Evolutionary conservation across 1,140 invertebrate genomes (phyloP).

Genomic region (Charaxes varanes): DNA sequence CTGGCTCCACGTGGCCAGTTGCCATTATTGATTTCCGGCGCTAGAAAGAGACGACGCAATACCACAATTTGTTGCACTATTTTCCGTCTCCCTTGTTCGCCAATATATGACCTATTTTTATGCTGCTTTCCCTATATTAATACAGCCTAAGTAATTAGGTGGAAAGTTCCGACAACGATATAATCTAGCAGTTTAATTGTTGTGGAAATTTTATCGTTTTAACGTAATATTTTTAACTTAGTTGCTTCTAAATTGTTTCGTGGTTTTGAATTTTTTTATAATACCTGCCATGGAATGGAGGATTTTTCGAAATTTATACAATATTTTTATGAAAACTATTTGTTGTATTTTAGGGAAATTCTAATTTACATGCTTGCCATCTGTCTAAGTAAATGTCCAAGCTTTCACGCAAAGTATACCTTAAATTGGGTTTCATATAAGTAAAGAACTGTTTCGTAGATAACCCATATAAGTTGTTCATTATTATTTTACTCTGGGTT

Average conservation of each 20-base stretch:
- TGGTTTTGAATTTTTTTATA: no score
- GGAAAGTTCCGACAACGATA: slow-evolving; percentile 53
- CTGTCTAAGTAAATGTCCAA: no score
- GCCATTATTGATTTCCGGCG: slow-evolving; percentile 72
- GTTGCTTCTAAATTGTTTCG: slow-evolving; percentile 9
- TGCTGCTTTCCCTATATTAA: slow-evolving; percentile 70
- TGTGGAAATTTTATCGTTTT: slow-evolving; percentile 18
- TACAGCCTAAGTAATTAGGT: slow-evolving; percentile 69
- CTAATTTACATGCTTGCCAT: no score
- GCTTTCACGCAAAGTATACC: no score
- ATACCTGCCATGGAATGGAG: no score
- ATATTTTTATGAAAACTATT: no score
- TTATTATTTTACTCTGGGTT: no score
- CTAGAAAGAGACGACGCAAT: slow-evolving; percentile 52
- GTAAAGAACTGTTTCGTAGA: no score
- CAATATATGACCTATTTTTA: slow-evolving; percentile 75
- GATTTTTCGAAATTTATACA: no score
- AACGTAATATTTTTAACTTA: slow-evolving; percentile 5
- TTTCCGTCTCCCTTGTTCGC: slow-evolving; percentile 57
- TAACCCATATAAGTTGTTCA: no score
- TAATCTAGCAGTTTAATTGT: slow-evolving; percentile 38
- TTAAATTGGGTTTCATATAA: no score
- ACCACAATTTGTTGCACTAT: slow-evolving; percentile 72
- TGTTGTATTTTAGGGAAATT: no score
- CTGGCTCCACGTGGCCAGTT: slow-evolving; percentile 66